Evolutionary conservation across 2,797 vertebrate genomes (phyloP), one percentile per base, ranked within the genome.

Genomic region (Sebastes miniatus): DNA sequence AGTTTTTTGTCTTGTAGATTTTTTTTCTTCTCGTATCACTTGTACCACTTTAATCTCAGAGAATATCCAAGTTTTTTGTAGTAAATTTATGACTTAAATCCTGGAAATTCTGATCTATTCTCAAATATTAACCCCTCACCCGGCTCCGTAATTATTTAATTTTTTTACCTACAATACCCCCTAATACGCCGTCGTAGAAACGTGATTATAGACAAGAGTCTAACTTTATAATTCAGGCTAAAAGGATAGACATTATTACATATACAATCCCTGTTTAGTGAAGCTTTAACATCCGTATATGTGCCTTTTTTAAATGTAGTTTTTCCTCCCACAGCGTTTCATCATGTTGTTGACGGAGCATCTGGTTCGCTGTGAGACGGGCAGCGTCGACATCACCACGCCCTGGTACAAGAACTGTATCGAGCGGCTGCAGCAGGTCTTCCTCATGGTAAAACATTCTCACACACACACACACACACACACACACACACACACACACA

Each of bases 301-400:
- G 13, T 27, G 22, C 10, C 3, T 11, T 8, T 4, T 0, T 18
- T 47, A 20, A 59, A 13, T 8, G 7, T 62, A 1, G 29, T 58
- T 47, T 29, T n/a, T 8, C 39, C 36, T 22, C 29, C 79, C 72
- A 24, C 90, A 99, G 99, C 97, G 98, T 58, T 99, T 99, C 93
- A 99, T 99, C 94, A 99, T 99, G 98, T 90, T 99, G 92, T 74
- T 99, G 90, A 99, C 99, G 0, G 99, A 99, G 90, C 99, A 99
- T 82, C 93, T 99, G 58, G 98, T 98, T 16, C 97, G 98, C 71
- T 99, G 99, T 32, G 99, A 99, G 91, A 99, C 98, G 0, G 97
- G 97, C 74, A 97, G 97, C 18, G 96, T 97, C 12, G 98, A 98
- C 93, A 95, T 98, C 39, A 96, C 96, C 92, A 99, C 98, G 9